phyloP scores from a whole-genome alignment of 2,888 invertebrate genomes.

The Epinotia ramella region DNA sequence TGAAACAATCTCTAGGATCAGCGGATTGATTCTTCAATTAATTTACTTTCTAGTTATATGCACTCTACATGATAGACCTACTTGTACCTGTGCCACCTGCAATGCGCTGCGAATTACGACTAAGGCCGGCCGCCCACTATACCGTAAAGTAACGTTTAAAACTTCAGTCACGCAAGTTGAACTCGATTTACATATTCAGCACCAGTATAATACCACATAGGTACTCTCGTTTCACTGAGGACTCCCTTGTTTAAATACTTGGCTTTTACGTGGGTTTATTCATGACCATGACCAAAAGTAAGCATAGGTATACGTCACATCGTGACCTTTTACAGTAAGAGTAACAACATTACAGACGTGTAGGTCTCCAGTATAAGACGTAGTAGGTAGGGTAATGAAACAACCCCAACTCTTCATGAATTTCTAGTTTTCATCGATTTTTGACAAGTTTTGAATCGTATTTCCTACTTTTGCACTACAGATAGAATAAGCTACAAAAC shows the following conservation, averaged over 20 bases:
- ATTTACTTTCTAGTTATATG: neutral
- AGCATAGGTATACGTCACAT: no score
- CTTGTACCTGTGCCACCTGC: neutral
- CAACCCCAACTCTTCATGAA: no score
- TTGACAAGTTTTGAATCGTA: no score
- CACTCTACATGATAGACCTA: neutral
- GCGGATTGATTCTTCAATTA: neutral
- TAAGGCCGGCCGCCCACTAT: neutral
- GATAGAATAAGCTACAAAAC: no score
- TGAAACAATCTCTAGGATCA: no score
- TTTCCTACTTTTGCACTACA: no score
- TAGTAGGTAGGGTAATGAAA: no score
- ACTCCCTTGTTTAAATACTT: neutral
- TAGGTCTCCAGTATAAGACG: no score
- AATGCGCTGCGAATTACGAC: neutral
- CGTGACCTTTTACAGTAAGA: no score
- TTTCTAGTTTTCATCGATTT: no score
- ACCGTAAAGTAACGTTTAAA: slow-evolving; percentile 16
- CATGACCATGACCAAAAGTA: no score
- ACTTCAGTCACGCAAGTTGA: slow-evolving; percentile 33
- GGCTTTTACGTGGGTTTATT: neutral
- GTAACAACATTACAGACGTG: no score
- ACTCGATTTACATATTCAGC: slow-evolving; percentile 16
- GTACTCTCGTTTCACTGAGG: neutral
- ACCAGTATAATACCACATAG: neutral